Percentiles rank a stretch among this genome's conserved stretches.
These are phyloP conservation scores for Podarcis raffonei DNA, from an alignment of 2,113 vertebrate genomes.

Conservation along the genomic window DNA sequence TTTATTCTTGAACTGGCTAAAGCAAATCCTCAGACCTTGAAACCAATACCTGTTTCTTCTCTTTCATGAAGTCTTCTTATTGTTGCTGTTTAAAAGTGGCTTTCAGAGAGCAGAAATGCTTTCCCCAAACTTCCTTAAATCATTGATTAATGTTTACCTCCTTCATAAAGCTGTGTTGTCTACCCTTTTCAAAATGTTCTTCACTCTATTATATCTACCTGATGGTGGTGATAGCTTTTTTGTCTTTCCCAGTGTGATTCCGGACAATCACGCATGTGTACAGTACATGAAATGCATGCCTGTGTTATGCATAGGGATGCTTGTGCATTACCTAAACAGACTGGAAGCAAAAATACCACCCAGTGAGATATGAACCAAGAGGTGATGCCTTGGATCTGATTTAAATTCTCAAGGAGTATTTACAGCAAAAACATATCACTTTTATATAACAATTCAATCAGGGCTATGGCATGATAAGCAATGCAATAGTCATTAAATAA, in stretches of 20 bases:
- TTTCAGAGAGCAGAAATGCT: no score
- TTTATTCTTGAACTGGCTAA: background rate
- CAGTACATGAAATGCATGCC: background rate
- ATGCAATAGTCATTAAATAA: conserved; percentile 52
- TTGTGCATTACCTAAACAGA: background rate
- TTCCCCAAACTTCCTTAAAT: no score
- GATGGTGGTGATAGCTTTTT: background rate
- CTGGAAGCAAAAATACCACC: background rate
- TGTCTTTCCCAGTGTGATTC: background rate
- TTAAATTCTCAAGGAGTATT: conserved; percentile 60
- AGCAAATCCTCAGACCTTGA: background rate
- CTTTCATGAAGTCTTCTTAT: no score
- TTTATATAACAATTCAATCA: conserved; percentile 64
- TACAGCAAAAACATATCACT: conserved; percentile 58
- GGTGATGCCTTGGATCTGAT: conserved; percentile 37
- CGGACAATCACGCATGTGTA: background rate
- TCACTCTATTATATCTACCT: background rate
- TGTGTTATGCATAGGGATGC: background rate
- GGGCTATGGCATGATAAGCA: conserved; percentile 47
- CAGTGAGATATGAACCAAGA: conserved; percentile 32
- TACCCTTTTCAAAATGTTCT: background rate
- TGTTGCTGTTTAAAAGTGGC: no score
- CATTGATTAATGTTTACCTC: no score
- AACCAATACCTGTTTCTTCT: no score
- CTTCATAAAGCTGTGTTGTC: no score